phyloP scores from a whole-genome alignment of 2,888 invertebrate species.

The Drosophila longiperda region DNA sequence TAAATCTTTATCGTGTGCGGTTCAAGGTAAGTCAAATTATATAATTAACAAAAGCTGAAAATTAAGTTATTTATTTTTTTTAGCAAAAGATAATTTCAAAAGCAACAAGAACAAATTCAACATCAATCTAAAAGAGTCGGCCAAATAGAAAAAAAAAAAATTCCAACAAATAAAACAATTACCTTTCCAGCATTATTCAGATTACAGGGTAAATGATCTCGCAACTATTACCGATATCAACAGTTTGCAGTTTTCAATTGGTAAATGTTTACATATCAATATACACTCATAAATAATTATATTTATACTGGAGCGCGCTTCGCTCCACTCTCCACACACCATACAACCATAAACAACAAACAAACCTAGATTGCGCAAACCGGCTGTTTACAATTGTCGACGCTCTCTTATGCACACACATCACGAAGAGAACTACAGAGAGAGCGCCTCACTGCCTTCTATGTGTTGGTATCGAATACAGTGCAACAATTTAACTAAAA shows the following conservation, averaged over 20 bases:
- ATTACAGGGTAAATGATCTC: slow-evolving; percentile 33
- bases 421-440: slow-evolving; percentile 27
- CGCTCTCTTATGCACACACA: slow-evolving; percentile 34
- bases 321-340: slow-evolving; percentile 14
- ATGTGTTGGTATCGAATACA: slow-evolving; percentile 27
- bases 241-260: slow-evolving; percentile 35
- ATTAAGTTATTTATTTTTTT: slow-evolving; percentile 2
- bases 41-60: not conserved
- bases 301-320: slow-evolving; percentile 45
- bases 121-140: not conserved
- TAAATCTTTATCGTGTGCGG: not conserved
- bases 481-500: slow-evolving; percentile 31
- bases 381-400: slow-evolving; percentile 48
- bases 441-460: not conserved
- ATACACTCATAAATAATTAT: slow-evolving; percentile 14
- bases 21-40: slow-evolving; percentile 11
- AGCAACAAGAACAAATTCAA: not conserved
- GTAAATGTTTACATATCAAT: slow-evolving; percentile 25
- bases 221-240: slow-evolving; percentile 38
- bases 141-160: not conserved
- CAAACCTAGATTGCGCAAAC: slow-evolving; percentile 43
- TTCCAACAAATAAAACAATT: not conserved
- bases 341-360: slow-evolving; percentile 24
- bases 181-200: not conserved
- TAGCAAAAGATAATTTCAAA: not conserved